Evolutionary conservation across 2,888 invertebrate genomes (phyloP).

Genomic region (Drosophila affinis): DNA sequence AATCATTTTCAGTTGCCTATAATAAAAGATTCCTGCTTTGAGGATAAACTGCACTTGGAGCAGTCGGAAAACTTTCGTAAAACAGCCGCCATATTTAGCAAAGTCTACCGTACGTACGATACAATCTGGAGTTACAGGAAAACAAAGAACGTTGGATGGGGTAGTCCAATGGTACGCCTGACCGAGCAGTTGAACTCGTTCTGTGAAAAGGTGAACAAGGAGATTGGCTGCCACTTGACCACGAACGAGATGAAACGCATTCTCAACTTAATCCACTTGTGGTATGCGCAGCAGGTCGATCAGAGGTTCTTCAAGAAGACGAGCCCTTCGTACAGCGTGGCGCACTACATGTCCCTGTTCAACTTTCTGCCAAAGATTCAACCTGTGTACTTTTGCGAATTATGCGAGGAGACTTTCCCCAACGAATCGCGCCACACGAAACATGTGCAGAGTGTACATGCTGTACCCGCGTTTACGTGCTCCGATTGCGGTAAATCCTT

Average conservation of each 20-base stretch:
- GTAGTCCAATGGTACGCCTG: background rate
- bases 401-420: constrained; percentile 54
- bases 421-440: constrained; percentile 48
- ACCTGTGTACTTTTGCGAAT: constrained; percentile 63
- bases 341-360: constrained; percentile 59
- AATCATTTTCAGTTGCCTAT: constrained; percentile 53
- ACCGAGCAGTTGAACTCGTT: constrained; percentile 32
- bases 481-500: constrained; percentile 22
- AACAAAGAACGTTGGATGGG: background rate
- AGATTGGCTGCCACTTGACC: constrained; percentile 22
- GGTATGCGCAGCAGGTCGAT: constrained; percentile 52
- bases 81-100: constrained; percentile 55
- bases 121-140: constrained; percentile 53
- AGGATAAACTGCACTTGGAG: constrained; percentile 48
- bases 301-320: constrained; percentile 53
- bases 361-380: constrained; percentile 59
- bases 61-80: constrained; percentile 43
- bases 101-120: constrained; percentile 34
- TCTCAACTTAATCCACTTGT: constrained; percentile 61
- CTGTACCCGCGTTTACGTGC: constrained; percentile 1
- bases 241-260: constrained; percentile 61
- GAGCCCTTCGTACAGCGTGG: constrained; percentile 14
- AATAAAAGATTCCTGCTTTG: constrained; percentile 41
- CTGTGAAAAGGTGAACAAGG: constrained; percentile 39
- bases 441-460: constrained; percentile 43